Base-by-base conservation (phyloP, 2,797 vertebrate species). In the Varecia variegata region DNA sequence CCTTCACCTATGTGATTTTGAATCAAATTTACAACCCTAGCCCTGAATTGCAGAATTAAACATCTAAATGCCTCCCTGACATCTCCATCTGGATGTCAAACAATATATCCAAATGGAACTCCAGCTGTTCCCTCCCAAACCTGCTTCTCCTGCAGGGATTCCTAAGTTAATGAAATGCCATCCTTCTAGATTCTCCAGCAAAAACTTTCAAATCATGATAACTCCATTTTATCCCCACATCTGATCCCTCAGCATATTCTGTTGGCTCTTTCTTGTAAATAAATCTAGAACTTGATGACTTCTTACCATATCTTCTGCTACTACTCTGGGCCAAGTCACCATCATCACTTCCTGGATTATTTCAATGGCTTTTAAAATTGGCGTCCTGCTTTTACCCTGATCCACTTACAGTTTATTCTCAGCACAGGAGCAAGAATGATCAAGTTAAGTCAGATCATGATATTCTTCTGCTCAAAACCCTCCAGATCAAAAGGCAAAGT, bases 261-360 rank as follows among this genome's bases (percentile, higher is more conserved):
- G 27, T 21, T 65, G 47, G 20, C 6, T 68, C 21, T 38, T 35
- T 77, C n/a, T 62, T 83, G 3, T 70, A 86, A 85, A 86, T n/a
- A 86, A 9, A 67, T 23, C 62, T 15, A 71, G 68, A 94, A 60
- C 52, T 67, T 65, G 30, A 70, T 74, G 43, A 17, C 40, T 92
- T 93, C 7, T 45, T 45, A 77, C 23, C 8, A 7, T 32, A 74
- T 54, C 20, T 32, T 88, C 79, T 84, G 65, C 45, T 95, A 68
- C 38, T 38, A 80, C 27, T 85, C 5, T 76, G 20, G 30, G 58
- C 11, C 58, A 92, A 52, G 80, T 77, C 30, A 77, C 47, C 47
- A 94, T 47, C n/a, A 83, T 23, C 47, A 58, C 17, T 79, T 93
- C 40, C 81, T 73, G 20, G 9, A 81, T 94, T 90, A 94, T 73